Base-by-base conservation (phyloP, 2,113 vertebrate species). In the Catharus bicknelli region DNA sequence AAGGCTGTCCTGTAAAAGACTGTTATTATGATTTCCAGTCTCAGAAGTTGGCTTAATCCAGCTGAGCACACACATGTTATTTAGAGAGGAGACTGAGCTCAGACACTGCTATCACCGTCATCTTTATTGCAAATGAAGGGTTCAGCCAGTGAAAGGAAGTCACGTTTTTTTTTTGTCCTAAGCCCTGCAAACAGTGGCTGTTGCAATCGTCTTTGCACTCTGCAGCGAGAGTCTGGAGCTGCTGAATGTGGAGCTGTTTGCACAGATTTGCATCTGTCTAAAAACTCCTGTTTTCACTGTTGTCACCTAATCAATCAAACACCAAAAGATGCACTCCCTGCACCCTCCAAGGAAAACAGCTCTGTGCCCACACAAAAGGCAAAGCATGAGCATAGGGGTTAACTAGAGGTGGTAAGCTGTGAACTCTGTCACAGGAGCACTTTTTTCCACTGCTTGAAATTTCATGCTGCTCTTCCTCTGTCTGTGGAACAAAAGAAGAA, bases 1-100 rank as follows among this genome's bases (percentile, higher is more conserved):
- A 94, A 94, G 91, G 85, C 90, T 87, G 78, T 91, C 92, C 90
- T 95, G 91, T 92, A 93, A 95, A 96, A 96, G 91, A 57, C 94
- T 91, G 77, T 94, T 94, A 93, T 93, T 95, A 92, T 89, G 92
- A 94, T 89, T 96, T 95, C 90, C 83, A 94, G 92, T 68, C 90
- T 94, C 89, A 87, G 88, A 95, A 93, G 94, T 80, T 92, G 91
- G 72, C 90, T 95, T 93, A 95, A 93, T 95, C 93, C 94, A 95
- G 95, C 94, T 96, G 96, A 96, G 91, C 87, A 95, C 92, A 95
- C 95, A 95, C 85, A 81, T 66, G 80, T 90, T 94, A 86, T 95
- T 96, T 93, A 91, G 92, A 94, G 70, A 95, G 83, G 75, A 90
- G 87, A 43, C 93, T 27, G 61, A 87, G 86, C 91, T 94, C 90